These are phyloP conservation scores for Drosophila kanapiae DNA, from an alignment of 1,140 invertebrate species.

Conservation along the genomic window DNA sequence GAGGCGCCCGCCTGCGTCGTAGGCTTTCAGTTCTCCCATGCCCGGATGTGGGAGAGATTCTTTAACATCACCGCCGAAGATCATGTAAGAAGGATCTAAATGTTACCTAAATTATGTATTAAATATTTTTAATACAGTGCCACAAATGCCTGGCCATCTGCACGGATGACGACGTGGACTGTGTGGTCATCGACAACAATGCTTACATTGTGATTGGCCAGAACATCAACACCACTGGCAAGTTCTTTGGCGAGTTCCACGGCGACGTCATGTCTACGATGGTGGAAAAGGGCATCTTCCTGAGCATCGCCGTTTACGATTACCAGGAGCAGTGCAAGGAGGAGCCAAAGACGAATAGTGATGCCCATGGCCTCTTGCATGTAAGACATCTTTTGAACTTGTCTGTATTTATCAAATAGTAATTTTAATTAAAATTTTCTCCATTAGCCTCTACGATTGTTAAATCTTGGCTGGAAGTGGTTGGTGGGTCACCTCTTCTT, in stretches of 20 bases:
- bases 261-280: constrained; percentile 92
- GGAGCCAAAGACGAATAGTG: constrained; percentile 40
- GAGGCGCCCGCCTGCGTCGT: constrained; percentile 95
- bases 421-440: not conserved
- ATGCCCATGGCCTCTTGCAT: constrained; percentile 65
- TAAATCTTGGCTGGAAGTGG: constrained; percentile 74
- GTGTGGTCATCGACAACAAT: constrained; percentile 95
- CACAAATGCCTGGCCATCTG: constrained; percentile 86
- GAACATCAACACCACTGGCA: constrained; percentile 89
- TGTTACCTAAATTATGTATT: not conserved
- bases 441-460: constrained; percentile 63
- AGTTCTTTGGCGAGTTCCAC: constrained; percentile 94
- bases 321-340: constrained; percentile 92
- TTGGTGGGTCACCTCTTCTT: constrained; percentile 69
- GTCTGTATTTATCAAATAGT: not conserved
- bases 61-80: constrained; percentile 88
- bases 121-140: constrained; percentile 72
- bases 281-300: constrained; percentile 90
- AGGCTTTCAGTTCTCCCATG: constrained; percentile 93
- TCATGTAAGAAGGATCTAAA: constrained; percentile 57
- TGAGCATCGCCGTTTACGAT: constrained; percentile 92
- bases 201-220: constrained; percentile 94
- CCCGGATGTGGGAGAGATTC: constrained; percentile 89
- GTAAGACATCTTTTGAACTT: constrained; percentile 31
- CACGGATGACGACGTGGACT: constrained; percentile 88